These are phyloP conservation scores for Drosophila neotestacea DNA, from an alignment of 2,888 invertebrate species.

Conservation along the genomic window DNA sequence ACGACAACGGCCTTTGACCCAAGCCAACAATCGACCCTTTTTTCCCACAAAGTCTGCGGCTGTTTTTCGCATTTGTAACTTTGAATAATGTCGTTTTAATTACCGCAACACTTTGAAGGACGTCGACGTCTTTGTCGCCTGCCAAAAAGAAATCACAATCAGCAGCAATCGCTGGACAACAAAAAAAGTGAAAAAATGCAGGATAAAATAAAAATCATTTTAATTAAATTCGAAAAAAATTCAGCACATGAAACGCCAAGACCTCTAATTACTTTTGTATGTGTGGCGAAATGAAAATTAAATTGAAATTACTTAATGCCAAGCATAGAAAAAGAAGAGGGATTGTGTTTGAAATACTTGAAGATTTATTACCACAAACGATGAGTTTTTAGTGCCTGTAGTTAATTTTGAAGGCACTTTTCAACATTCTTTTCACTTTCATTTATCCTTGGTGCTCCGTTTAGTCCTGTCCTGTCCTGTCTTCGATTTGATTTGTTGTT, in stretches of 20 bases:
- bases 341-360: constrained; percentile 16
- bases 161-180: constrained; percentile 34
- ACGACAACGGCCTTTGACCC: constrained; percentile 32
- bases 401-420: constrained; percentile 59
- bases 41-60: constrained; percentile 11
- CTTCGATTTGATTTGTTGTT: constrained; percentile 67
- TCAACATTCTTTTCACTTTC: constrained; percentile 11
- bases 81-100: constrained; percentile 82
- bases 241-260: constrained; percentile 52
- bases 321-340: constrained; percentile 8
- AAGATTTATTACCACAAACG: constrained; percentile 72
- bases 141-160: constrained; percentile 36
- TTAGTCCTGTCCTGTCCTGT: constrained; percentile 29
- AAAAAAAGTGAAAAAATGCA: constrained; percentile 22
- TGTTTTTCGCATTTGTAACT: constrained; percentile 54
- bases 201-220: constrained; percentile 47
- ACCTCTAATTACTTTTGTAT: constrained; percentile 65
- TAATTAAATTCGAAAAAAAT: constrained; percentile 58
- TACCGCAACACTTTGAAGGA: constrained; percentile 68
- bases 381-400: constrained; percentile 36
- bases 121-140: constrained; percentile 21
- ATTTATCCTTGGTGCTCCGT: constrained; percentile 18
- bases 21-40: constrained; percentile 27
- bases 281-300: constrained; percentile 43
- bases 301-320: constrained; percentile 61